These are phyloP conservation scores for Vireo altiloquus DNA, from an alignment of 2,113 vertebrate species.

Conservation along the genomic window DNA sequence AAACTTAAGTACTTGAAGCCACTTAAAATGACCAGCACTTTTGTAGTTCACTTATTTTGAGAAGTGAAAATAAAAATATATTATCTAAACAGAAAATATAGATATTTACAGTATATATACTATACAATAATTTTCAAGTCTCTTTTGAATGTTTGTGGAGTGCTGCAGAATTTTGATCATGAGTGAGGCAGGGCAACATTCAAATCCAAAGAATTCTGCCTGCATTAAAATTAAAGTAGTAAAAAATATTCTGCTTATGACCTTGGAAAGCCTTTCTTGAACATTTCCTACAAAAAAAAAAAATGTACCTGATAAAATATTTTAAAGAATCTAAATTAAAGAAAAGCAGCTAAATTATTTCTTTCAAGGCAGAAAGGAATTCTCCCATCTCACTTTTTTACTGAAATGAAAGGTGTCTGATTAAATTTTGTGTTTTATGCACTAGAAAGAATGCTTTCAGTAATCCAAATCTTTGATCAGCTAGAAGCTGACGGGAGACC, in stretches of 20 bases:
- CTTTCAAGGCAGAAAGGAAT: background rate
- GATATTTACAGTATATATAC: background rate
- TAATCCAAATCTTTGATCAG: conserved; percentile 35
- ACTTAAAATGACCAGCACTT: background rate
- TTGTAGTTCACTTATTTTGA: background rate
- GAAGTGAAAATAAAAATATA: background rate
- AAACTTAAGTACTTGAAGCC: background rate
- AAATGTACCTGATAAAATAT: background rate
- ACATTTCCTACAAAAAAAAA: background rate
- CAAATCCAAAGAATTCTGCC: background rate
- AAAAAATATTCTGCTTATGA: background rate
- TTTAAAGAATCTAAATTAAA: background rate
- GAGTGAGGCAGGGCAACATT: background rate
- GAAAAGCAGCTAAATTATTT: background rate
- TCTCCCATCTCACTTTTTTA: background rate
- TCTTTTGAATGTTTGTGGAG: background rate
- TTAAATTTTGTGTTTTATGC: conserved; percentile 27
- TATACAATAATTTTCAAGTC: background rate
- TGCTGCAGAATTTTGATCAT: background rate
- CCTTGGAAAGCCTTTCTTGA: background rate
- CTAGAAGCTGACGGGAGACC: background rate
- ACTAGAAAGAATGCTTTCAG: background rate
- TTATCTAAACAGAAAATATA: background rate
- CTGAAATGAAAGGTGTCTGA: background rate
- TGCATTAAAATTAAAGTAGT: background rate